Evolutionary conservation across 2,797 vertebrate genomes (phyloP), one percentile per base, ranked within the genome.

Genomic region (Gouania willdenowi): DNA sequence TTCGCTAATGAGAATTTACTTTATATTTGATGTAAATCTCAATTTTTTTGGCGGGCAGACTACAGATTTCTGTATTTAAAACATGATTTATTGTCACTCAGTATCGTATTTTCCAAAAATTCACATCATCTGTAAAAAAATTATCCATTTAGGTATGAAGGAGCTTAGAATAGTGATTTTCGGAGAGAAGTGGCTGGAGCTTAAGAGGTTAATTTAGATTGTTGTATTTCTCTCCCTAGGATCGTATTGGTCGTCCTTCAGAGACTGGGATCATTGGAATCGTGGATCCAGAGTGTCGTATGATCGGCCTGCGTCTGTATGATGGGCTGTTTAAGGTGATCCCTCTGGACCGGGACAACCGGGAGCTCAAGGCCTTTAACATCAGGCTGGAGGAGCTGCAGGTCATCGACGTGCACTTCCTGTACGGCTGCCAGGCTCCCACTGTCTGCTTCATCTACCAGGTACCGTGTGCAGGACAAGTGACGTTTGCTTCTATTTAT

Each of bases 361-460:
- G 96, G 5, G 97, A 99, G 58, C 77, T 98, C 3, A 99, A 98
- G 51, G 97, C 97, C 17, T 99, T 98, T 55, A 99, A 99, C 79
- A 99, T 99, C 47, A 91, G 97, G 8, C 86, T 99, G 52, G 97
- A 99, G 57, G 97, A 99, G 71, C 84, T 99, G 29, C 95, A 98
- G 28, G 96, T 99, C 73, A 99, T 99, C 3, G 97, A 98, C 0
- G 97, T 98, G 14, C 98, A 99, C 65, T 99, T 99, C 68, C 83
- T 99, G 1, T 98, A 95, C 0, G 94, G 94, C 43, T 99, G 97
- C 61, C 94, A 95, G 66, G 94, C 94, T 2, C 97, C 97, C 0
- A 99, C 97, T 3, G 95, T 99, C 80, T 99, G 97, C 81, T 98
- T 98, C 17, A 97, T 99, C 48, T 99, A 99, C 71, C 97, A 99